Percentiles rank a stretch among this genome's conserved stretches.
These are phyloP conservation scores for Zaprionus bogoriensis DNA, from an alignment of 2,888 invertebrate species.

Conservation along the genomic window DNA sequence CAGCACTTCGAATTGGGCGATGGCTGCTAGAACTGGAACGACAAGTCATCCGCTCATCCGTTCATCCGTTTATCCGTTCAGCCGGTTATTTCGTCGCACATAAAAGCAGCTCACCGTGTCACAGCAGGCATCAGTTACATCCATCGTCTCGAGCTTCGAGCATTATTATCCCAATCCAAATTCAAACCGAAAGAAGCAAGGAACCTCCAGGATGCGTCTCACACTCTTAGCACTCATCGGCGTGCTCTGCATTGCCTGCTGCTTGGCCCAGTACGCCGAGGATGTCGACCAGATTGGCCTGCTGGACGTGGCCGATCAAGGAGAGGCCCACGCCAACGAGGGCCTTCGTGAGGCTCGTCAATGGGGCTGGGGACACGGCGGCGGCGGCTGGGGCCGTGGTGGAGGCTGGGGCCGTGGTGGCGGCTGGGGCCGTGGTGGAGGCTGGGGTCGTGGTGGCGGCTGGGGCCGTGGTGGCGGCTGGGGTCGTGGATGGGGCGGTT, in stretches of 20 bases:
- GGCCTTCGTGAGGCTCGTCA: conserved; percentile 34
- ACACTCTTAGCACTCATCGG: conserved; percentile 30
- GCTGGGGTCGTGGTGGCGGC: not conserved
- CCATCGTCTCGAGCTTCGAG: not conserved
- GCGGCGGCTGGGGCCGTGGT: not conserved
- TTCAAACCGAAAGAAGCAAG: not conserved
- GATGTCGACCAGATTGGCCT: not conserved
- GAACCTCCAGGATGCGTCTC: conserved; percentile 43
- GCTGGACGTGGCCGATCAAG: conserved; percentile 30
- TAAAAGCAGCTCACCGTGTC: not conserved
- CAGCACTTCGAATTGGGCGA: not conserved
- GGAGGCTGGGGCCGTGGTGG: not conserved
- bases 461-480: not conserved
- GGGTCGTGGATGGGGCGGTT: not conserved
- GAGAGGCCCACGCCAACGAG: conserved; percentile 42
- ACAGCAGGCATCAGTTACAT: not conserved
- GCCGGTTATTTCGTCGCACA: not conserved
- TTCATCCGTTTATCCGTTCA: not conserved
- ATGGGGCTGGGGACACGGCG: not conserved
- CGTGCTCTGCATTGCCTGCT: conserved; percentile 36
- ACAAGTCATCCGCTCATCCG: not conserved
- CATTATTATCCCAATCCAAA: not conserved
- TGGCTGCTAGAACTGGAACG: not conserved
- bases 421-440: not conserved
- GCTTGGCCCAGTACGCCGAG: not conserved